Base-by-base conservation (phyloP, 2,113 vertebrate species). In the Rhinoderma darwinii region DNA sequence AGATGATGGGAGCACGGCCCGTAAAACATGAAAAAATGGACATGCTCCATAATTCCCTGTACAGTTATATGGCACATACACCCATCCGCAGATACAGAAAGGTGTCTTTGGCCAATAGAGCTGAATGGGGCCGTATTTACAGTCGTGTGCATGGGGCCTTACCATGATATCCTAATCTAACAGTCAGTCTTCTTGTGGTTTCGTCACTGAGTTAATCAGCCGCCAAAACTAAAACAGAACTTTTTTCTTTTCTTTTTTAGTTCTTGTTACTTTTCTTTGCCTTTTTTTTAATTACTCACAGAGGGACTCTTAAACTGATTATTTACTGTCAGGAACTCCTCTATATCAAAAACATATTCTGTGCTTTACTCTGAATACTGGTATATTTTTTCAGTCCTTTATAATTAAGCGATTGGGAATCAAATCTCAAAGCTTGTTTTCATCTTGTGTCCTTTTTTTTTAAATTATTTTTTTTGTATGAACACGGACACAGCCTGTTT, bases 221-320 rank as follows among this genome's bases (percentile, higher is more conserved):
- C 39, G 63, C 44, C 82, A 72, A 72, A 44, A 72, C 61, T 22
- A 54, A 25, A 70, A 25, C 12, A 10, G 3, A 25, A 83, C 47
- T 73, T 50, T 35, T 82, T 50, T 79, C 30, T 22, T 25, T 30
- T 77, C 44, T 77, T n/a, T n/a, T n/a, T n/a, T n/a, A n/a, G n/a
- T n/a, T 47, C 47, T 35, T 83, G 44, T 39, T 83, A 83, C 32
- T 73, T 83, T 54, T 83, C 32, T 73, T 56, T 83, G 66, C 18
- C 18, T 83, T 47, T 83, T 47, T 83, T 83, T 83, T 83, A 83
- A 83, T 83, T 83, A 83, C 82, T 73, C 82, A 73, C 82, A n/a
- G 30, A 73, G 82, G 82, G 82, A 83, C 82, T 73, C 82, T 83
- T 83, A 70, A 54, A 73, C 44, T 72, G 82, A 83, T 83, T 83